Evolutionary conservation across 2,888 invertebrate species (phyloP), one percentile per base, ranked within the genome.

Genomic region (Philhelius pedissequus): DNA sequence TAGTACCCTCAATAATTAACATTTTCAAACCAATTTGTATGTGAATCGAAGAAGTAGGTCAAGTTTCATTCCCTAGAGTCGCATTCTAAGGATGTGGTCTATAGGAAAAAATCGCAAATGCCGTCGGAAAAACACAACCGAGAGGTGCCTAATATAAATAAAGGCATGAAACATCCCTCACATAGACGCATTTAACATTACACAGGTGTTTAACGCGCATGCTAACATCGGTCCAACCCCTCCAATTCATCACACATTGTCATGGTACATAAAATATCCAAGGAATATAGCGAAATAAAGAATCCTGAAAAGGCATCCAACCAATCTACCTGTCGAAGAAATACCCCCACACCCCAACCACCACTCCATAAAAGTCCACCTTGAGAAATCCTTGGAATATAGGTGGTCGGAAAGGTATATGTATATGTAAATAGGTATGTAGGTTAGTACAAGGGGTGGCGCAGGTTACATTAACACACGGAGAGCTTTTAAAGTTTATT

Each of bases 321-420:
- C 91, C 90, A 90, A 91, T 90, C 90, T 90, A 91, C 90, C 90
- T 90, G 90, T 90, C 89, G 89, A 89, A 88, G 88, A 86, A 86
- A 88, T 87, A 74, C 58, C 45, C 71, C 30, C 68, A 58, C 75
- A 71, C 86, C 83, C 68, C 86, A 82, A 35, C n/a, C 38, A 20
- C 8, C 18, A 15, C 6, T 50, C 35, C 25, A 40, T n/a, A n/a
- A n/a, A 25, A 32, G 38, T 18, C 74, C 74, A 70, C 60, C 62
- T 64, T 64, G 45, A 45, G 32, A 45, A 64, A 62, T 43, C 62
- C 43, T 62, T 62, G 18, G 11, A 43, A 64, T 30, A 48, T 30
- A 48, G 69, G 30, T 40, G 35, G 54, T 25, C n/a, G n/a, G n/a
- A n/a, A n/a, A 18, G 50, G 64, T 50, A 45, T 15, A 30, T 3